These are phyloP conservation scores for Cydia fagiglandana DNA, from an alignment of 1,140 invertebrate species.

Conservation along the genomic window DNA sequence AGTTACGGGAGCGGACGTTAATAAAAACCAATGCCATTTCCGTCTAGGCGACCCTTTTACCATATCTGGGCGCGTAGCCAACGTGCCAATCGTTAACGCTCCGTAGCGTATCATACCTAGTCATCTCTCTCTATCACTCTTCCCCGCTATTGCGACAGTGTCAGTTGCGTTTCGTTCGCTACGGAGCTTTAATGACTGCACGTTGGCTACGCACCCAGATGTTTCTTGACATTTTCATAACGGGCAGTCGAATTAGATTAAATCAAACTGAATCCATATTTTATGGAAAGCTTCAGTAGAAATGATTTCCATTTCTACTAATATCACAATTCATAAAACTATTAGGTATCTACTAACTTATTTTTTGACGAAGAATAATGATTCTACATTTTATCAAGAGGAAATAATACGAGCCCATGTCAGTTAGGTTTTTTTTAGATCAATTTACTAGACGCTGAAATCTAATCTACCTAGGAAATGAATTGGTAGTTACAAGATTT, in stretches of 20 bases:
- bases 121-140: too few relatives aligned
- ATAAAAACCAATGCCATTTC: slow-evolving; percentile 24
- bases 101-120: too few relatives aligned
- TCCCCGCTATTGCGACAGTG: too few relatives aligned
- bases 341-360: background rate
- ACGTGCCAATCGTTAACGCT: too few relatives aligned
- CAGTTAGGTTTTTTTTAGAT: too few relatives aligned
- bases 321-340: slow-evolving; percentile 6
- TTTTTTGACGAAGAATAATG: background rate
- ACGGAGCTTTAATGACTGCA: too few relatives aligned
- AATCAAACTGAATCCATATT: slow-evolving; percentile 18
- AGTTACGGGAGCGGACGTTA: slow-evolving; percentile 25
- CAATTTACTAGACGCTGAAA: too few relatives aligned
- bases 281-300: slow-evolving; percentile 5
- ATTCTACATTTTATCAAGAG: background rate
- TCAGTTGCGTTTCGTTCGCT: too few relatives aligned
- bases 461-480: too few relatives aligned
- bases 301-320: too few relatives aligned
- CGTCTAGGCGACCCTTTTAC: slow-evolving; percentile 19
- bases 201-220: background rate
- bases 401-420: background rate
- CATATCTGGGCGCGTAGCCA: background rate
- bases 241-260: slow-evolving; percentile 21
- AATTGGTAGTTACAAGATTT: too few relatives aligned
- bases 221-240: slow-evolving; percentile 31